These are phyloP conservation scores for Cirrhinus mrigala DNA, from an alignment of 2,797 vertebrate species.

Conservation along the genomic window DNA sequence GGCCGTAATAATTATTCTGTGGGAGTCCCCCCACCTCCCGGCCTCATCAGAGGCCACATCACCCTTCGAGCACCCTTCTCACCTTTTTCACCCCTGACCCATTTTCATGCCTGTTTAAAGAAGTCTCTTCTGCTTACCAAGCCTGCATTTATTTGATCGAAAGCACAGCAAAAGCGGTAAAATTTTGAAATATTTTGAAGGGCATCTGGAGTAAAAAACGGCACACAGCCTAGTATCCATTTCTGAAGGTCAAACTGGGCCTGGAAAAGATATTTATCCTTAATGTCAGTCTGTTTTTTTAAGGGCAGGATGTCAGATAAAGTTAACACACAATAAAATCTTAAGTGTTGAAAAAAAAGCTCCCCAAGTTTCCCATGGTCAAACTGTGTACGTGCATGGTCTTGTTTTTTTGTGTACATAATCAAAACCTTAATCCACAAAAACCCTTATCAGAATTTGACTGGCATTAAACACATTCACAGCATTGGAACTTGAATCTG, in stretches of 20 bases:
- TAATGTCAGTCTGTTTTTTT: not conserved
- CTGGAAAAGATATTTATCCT: conserved; percentile 43
- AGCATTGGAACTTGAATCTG: conserved; percentile 32
- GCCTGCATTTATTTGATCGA: no score
- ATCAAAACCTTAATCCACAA: conserved; percentile 19
- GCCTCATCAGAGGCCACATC: no score
- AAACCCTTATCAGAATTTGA: conserved; percentile 28
- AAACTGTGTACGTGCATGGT: not conserved
- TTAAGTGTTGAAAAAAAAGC: conserved; percentile 50
- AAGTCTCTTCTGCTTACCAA: not conserved
- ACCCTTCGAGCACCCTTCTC: no score
- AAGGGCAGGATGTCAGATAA: not conserved
- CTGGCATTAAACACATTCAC: not conserved
- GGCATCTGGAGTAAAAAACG: no score
- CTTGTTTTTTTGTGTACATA: not conserved
- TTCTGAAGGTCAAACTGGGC: conserved; percentile 51
- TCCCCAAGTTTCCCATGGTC: not conserved
- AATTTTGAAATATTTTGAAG: no score
- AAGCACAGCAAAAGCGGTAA: no score
- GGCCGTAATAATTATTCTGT: no score
- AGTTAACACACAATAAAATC: not conserved
- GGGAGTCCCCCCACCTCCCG: no score
- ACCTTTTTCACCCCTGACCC: no score
- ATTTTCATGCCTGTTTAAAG: no score
- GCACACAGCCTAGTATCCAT: no score